Conservation (phyloP, 2,888 invertebrate genomes). For the Terebella lapidaria region DNA sequence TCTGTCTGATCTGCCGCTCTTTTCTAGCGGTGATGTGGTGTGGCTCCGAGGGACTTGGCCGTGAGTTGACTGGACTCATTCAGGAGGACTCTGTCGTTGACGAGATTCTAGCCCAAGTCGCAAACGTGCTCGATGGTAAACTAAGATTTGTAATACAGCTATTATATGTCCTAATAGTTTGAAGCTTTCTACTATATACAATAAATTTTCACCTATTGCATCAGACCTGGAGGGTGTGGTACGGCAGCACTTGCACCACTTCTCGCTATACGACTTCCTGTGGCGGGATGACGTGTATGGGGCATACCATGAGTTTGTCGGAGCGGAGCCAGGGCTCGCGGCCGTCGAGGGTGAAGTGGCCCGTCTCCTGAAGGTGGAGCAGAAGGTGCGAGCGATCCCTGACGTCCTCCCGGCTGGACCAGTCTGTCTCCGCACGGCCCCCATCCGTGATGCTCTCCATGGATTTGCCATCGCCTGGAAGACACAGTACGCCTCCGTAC, state of each 20-base stretch:
- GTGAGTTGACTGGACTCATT: constrained; percentile 36
- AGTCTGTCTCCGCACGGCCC: constrained; percentile 44
- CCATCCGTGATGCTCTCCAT: constrained; percentile 49
- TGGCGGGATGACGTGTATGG: constrained; percentile 52
- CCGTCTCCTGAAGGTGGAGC: constrained; percentile 44
- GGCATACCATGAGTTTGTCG: constrained; percentile 48
- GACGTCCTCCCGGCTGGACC: constrained; percentile 39
- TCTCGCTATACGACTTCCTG: constrained; percentile 50
- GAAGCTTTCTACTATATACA: neutral
- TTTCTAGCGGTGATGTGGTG: constrained; percentile 42
- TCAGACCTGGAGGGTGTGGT: constrained; percentile 43
- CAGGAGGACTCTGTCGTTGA: constrained; percentile 36
- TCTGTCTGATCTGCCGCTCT: too few relatives aligned
- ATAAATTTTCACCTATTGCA: neutral
- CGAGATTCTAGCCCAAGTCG: constrained; percentile 31
- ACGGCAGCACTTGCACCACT: constrained; percentile 46
- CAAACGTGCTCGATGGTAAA: constrained; percentile 39
- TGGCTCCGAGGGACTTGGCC: constrained; percentile 29
- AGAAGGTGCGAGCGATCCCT: constrained; percentile 37
- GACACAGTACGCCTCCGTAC: constrained; percentile 48
- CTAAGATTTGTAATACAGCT: neutral
- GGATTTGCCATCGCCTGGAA: constrained; percentile 53
- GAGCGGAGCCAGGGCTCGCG: constrained; percentile 34
- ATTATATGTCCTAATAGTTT: neutral
- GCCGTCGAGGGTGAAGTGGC: constrained; percentile 27